A percentile compares a stretch with the other conserved stretches of the same genome.
phyloP scores from a whole-genome alignment of 2,797 vertebrate species.

The Phrynocephalus guinanensis region DNA sequence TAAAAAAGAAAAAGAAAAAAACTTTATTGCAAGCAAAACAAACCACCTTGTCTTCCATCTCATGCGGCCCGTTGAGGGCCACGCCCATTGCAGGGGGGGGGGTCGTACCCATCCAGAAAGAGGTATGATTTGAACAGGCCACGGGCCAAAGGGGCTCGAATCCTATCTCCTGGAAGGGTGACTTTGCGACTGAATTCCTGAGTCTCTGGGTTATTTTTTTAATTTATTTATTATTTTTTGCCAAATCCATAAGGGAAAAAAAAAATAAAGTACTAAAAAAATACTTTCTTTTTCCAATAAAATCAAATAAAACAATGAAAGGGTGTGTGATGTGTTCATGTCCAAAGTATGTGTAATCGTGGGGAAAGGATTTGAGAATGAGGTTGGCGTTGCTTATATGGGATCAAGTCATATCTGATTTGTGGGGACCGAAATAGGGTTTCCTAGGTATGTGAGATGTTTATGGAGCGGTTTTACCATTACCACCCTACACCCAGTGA shows the following conservation, averaged over 20 bases:
- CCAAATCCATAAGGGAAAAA: conserved; percentile 39
- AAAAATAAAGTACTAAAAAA: conserved; percentile 42
- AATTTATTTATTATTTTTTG: conserved; percentile 49
- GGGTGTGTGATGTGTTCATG: background rate
- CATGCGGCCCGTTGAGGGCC: conserved; percentile 12
- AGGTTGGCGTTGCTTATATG: too few relatives aligned
- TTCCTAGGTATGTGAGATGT: too few relatives aligned
- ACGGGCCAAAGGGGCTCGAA: background rate
- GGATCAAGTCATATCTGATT: too few relatives aligned
- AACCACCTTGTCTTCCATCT: conserved; percentile 55
- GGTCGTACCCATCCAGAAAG: background rate
- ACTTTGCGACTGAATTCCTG: conserved; percentile 13
- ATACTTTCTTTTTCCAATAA: conserved; percentile 48
- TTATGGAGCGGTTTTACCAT: too few relatives aligned
- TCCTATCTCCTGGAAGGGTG: background rate
- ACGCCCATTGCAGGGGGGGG: conserved; percentile 23
- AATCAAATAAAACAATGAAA: conserved; percentile 33
- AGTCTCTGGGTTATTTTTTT: conserved; percentile 32
- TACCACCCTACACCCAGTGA: too few relatives aligned
- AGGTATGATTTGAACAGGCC: background rate
- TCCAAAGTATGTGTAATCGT: background rate
- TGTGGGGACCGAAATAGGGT: too few relatives aligned
- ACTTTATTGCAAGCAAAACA: conserved; percentile 40
- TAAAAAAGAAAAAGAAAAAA: background rate
- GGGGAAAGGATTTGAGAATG: background rate